These are phyloP conservation scores for Denticeps clupeoides DNA, from an alignment of 2,797 vertebrate species.

Conservation along the genomic window DNA sequence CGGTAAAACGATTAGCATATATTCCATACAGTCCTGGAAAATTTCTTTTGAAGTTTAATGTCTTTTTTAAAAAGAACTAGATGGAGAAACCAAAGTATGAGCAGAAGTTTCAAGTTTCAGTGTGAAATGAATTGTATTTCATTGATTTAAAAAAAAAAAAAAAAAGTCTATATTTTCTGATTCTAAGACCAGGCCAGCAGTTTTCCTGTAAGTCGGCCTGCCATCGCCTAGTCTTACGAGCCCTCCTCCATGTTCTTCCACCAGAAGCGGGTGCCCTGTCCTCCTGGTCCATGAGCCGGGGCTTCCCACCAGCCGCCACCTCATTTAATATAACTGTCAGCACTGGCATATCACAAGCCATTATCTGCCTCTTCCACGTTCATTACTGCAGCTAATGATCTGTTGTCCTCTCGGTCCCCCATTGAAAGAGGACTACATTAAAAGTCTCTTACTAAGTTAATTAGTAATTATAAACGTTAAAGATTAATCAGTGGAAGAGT, in stretches of 20 bases:
- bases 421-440: constrained; percentile 74
- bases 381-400: constrained; percentile 81
- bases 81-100: too few species aligned
- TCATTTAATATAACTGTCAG: constrained; percentile 66
- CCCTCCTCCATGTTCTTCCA: not conserved
- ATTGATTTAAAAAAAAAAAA: too few species aligned
- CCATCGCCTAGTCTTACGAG: constrained; percentile 26
- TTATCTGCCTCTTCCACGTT: constrained; percentile 65
- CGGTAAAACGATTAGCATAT: too few species aligned
- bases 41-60: too few species aligned
- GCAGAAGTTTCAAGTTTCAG: too few species aligned
- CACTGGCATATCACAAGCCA: constrained; percentile 64
- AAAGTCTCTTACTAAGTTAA: constrained; percentile 94
- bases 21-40: too few species aligned
- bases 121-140: too few species aligned
- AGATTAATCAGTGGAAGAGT: constrained; percentile 88
- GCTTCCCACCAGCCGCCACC: constrained; percentile 38
- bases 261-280: constrained; percentile 1
- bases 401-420: constrained; percentile 77
- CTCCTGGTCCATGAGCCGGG: constrained; percentile 18
- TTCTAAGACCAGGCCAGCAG: too few species aligned
- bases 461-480: constrained; percentile 97
- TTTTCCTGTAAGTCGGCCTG: too few species aligned
- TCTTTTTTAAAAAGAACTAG: too few species aligned
- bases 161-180: too few species aligned